These are phyloP conservation scores for Drosophila kurseongensis DNA, from an alignment of 1,140 invertebrate genomes.

Conservation along the genomic window DNA sequence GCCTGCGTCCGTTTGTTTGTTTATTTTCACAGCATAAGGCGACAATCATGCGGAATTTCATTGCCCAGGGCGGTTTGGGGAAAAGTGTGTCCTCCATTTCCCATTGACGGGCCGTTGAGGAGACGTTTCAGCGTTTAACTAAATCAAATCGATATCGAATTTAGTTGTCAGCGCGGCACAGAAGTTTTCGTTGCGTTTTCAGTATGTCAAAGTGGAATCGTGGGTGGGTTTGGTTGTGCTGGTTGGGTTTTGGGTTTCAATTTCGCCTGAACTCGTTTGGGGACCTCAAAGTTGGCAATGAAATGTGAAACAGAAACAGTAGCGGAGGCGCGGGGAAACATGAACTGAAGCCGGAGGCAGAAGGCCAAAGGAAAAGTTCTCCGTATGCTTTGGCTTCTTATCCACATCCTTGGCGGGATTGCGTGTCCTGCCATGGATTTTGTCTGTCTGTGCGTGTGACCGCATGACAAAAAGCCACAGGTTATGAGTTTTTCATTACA, in stretches of 20 bases:
- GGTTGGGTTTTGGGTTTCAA: slow-evolving; percentile 64
- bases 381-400: slow-evolving; percentile 15
- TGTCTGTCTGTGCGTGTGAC: slow-evolving; percentile 65
- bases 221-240: neutral
- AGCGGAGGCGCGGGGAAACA: neutral
- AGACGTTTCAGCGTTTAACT: slow-evolving; percentile 70
- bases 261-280: slow-evolving; percentile 60
- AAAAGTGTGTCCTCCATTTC: slow-evolving; percentile 2
- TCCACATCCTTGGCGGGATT: slow-evolving; percentile 20
- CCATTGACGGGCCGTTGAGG: slow-evolving; percentile 30
- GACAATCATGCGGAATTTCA: slow-evolving; percentile 74
- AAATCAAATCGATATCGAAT: slow-evolving; percentile 82
- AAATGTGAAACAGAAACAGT: slow-evolving; percentile 72
- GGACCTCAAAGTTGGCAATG: slow-evolving; percentile 54
- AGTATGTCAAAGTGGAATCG: slow-evolving; percentile 52
- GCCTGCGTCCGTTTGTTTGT: slow-evolving; percentile 41
- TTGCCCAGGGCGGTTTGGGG: slow-evolving; percentile 37
- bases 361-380: slow-evolving; percentile 39
- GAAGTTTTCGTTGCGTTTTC: slow-evolving; percentile 58
- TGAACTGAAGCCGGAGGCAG: slow-evolving; percentile 31
- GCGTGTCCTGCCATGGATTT: slow-evolving; percentile 33
- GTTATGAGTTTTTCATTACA: slow-evolving; percentile 80
- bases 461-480: slow-evolving; percentile 77
- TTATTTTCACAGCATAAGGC: slow-evolving; percentile 77
- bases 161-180: slow-evolving; percentile 72